phyloP scores from a whole-genome alignment of 1,140 invertebrate genomes.

The Micrasema longulum region DNA sequence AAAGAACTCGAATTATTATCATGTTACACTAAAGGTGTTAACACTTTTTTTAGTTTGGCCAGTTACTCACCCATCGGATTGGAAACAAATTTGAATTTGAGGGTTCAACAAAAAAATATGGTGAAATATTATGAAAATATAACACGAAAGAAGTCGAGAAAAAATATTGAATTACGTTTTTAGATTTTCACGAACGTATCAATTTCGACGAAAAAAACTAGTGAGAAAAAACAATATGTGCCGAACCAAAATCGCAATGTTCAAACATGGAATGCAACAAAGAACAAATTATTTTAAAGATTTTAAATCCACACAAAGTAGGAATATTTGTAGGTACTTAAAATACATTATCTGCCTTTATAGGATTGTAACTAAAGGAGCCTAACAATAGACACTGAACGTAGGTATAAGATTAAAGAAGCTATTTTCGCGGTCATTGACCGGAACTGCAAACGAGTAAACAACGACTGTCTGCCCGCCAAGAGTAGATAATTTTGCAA shows the following conservation, averaged over 20 bases:
- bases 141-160: background rate
- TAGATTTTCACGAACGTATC: conserved; percentile 23
- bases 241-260: conserved; percentile 25
- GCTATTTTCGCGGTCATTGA: conserved; percentile 67
- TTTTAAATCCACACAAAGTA: conserved; percentile 29
- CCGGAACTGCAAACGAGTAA: conserved; percentile 67
- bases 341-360: conserved; percentile 31
- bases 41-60: background rate
- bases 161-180: conserved; percentile 33
- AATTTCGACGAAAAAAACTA: conserved; percentile 27
- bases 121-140: conserved; percentile 12
- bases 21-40: background rate
- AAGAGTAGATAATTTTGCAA: conserved; percentile 23
- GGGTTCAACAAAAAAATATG: conserved; percentile 10
- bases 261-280: conserved; percentile 42
- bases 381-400: conserved; percentile 59
- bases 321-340: conserved; percentile 35
- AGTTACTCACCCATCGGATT: conserved; percentile 27
- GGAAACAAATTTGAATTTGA: conserved; percentile 22
- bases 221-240: conserved; percentile 39
- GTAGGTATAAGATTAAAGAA: conserved; percentile 60
- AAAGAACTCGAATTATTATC: background rate
- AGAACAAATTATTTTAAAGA: conserved; percentile 15
- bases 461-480: conserved; percentile 59
- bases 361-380: conserved; percentile 42